Conservation (phyloP, 2,113 vertebrate species). For the Lota lota region DNA sequence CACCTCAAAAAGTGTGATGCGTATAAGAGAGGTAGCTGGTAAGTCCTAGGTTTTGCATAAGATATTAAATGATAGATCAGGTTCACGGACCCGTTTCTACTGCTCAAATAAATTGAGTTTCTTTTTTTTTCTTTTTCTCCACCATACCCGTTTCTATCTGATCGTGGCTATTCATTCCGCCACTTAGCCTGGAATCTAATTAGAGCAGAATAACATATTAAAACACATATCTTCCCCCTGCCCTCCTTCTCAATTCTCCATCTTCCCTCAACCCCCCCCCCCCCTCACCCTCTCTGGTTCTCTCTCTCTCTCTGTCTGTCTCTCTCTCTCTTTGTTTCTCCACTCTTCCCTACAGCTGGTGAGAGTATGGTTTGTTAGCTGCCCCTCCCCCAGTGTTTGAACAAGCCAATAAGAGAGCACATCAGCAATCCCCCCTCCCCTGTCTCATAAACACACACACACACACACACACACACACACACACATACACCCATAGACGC, state of each 20-base stretch:
- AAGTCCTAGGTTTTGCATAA: slow-evolving; percentile 42
- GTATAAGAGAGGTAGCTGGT: slow-evolving; percentile 25
- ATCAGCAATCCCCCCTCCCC: slow-evolving; percentile 54
- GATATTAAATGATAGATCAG: slow-evolving; percentile 56
- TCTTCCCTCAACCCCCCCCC: background rate
- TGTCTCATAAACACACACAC: too few relatives aligned
- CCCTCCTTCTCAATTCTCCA: background rate
- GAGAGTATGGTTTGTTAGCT: slow-evolving; percentile 62
- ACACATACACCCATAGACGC: background rate
- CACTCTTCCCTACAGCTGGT: slow-evolving; percentile 73
- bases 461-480: slow-evolving; percentile 1
- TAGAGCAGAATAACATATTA: slow-evolving; percentile 72
- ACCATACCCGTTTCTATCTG: slow-evolving; percentile 39
- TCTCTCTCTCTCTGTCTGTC: slow-evolving; percentile 60
- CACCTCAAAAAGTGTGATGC: slow-evolving; percentile 12
- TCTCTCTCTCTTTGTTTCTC: slow-evolving; percentile 63
- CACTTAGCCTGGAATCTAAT: slow-evolving; percentile 72
- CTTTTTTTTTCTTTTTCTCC: slow-evolving; percentile 29
- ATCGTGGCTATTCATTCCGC: slow-evolving; percentile 61
- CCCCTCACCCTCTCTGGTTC: slow-evolving; percentile 16
- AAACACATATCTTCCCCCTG: slow-evolving; percentile 47
- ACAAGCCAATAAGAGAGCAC: slow-evolving; percentile 73
- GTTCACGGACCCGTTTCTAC: slow-evolving; percentile 31
- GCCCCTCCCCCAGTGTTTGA: slow-evolving; percentile 76
- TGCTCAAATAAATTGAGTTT: slow-evolving; percentile 42